Evolutionary conservation across 1,140 invertebrate species (phyloP).

Genomic region (Calosoma granatense): DNA sequence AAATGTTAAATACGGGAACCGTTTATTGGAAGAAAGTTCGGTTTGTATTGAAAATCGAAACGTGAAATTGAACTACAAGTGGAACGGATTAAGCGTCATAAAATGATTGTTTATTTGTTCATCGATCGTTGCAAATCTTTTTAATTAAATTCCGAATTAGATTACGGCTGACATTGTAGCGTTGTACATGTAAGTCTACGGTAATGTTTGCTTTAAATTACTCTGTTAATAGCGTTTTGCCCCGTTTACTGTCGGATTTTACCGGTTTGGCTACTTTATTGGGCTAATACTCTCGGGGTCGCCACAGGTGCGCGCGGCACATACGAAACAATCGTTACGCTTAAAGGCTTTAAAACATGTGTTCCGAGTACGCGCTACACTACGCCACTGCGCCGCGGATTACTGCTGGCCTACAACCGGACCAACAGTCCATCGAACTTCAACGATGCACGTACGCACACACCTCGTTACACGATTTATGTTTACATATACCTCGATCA

Average conservation of each 20-base stretch:
- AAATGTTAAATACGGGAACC: too few relatives aligned
- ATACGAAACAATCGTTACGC: not conserved
- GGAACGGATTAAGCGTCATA: too few relatives aligned
- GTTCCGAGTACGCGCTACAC: too few relatives aligned
- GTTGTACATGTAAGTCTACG: not conserved
- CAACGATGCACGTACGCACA: not conserved
- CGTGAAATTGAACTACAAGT: too few relatives aligned
- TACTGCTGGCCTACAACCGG: not conserved
- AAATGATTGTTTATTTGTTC: too few relatives aligned
- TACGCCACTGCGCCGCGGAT: too few relatives aligned
- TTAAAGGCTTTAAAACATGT: not conserved
- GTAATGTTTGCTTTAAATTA: too few relatives aligned
- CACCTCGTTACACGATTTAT: not conserved
- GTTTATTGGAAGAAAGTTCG: too few relatives aligned
- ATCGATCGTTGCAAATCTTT: not conserved
- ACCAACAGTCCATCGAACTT: not conserved
- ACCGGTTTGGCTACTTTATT: not conserved
- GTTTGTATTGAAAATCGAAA: too few relatives aligned
- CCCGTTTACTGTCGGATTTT: not conserved
- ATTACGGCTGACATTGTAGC: not conserved
- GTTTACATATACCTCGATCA: not conserved
- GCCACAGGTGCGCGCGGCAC: not conserved
- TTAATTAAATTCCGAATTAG: slow-evolving; percentile 1
- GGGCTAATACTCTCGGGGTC: not conserved
- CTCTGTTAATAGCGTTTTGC: not conserved